These are phyloP conservation scores for Sphaerophoria rueppellii DNA, from an alignment of 2,888 invertebrate species.

Conservation along the genomic window DNA sequence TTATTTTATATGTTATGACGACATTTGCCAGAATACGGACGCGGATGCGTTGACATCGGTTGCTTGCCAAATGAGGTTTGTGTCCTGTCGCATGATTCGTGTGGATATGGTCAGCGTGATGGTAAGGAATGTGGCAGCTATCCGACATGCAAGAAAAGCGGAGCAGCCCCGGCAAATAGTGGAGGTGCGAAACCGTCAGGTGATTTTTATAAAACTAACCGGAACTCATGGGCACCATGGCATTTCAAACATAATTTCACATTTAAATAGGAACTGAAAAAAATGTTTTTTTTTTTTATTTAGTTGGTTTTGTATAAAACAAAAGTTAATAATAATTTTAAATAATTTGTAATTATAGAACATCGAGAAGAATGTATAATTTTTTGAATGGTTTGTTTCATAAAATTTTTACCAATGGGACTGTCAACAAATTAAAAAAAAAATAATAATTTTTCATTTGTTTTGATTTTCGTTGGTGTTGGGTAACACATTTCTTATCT, in stretches of 20 bases:
- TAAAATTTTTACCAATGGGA: no score
- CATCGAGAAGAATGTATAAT: no score
- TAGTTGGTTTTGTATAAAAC: conserved; percentile 8
- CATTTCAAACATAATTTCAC: conserved; percentile 35
- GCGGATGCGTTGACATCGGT: conserved; percentile 90
- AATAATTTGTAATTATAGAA: no score
- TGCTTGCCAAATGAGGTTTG: conserved; percentile 89
- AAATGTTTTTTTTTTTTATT: neutral
- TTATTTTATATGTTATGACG: conserved; percentile 74
- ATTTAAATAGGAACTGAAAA: conserved; percentile 28
- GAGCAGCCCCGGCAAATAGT: conserved; percentile 76
- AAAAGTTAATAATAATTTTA: no score
- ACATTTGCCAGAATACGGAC: conserved; percentile 87
- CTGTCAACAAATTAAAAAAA: conserved; percentile 1
- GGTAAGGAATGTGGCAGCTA: conserved; percentile 86
- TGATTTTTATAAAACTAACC: conserved; percentile 77
- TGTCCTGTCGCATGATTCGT: conserved; percentile 86
- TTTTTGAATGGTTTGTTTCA: no score
- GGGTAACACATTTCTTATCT: neutral
- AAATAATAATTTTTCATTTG: conserved; percentile 16
- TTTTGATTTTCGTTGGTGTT: conserved; percentile 1
- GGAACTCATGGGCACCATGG: conserved; percentile 46
- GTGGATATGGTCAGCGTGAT: conserved; percentile 84
- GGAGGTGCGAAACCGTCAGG: conserved; percentile 80
- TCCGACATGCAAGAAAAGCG: conserved; percentile 85